A percentile compares a stretch with the other conserved stretches of the same genome.
These are phyloP conservation scores for Noctua janthe DNA, from an alignment of 2,888 invertebrate genomes.

Conservation along the genomic window DNA sequence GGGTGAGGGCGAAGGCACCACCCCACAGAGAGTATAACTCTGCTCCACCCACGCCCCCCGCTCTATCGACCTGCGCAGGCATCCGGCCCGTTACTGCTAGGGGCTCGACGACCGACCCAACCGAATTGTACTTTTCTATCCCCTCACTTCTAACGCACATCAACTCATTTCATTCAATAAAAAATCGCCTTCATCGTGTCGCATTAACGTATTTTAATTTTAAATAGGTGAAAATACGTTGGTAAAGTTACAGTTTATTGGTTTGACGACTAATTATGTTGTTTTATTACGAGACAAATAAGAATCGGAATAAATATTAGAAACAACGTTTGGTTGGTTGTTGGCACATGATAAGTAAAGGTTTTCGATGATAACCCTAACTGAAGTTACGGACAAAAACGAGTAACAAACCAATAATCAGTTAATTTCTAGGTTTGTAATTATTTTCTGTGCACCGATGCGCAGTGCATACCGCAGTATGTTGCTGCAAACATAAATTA, in stretches of 20 bases:
- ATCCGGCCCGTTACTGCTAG: conserved; percentile 76
- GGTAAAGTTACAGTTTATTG: neutral
- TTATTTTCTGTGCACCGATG: conserved; percentile 39
- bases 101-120: conserved; percentile 77
- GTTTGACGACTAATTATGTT: conserved; percentile 8
- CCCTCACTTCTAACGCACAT: conserved; percentile 65
- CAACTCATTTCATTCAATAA: conserved; percentile 71
- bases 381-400: neutral
- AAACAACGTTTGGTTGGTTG: neutral
- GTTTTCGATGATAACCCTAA: neutral
- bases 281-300: conserved; percentile 12
- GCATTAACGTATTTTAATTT: neutral
- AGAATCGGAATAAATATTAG: neutral
- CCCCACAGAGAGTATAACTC: conserved; percentile 82
- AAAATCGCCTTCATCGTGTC: conserved; percentile 59
- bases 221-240: conserved; percentile 18
- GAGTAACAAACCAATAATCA: neutral
- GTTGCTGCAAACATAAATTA: conserved; percentile 57
- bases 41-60: conserved; percentile 85
- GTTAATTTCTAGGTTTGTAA: neutral
- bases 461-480: conserved; percentile 29
- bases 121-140: conserved; percentile 75
- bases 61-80: conserved; percentile 89
- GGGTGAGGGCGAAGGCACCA: conserved; percentile 89
- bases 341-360: neutral